Conservation (phyloP, 1,140 invertebrate genomes). For the Cardiocondyla obscurior region DNA sequence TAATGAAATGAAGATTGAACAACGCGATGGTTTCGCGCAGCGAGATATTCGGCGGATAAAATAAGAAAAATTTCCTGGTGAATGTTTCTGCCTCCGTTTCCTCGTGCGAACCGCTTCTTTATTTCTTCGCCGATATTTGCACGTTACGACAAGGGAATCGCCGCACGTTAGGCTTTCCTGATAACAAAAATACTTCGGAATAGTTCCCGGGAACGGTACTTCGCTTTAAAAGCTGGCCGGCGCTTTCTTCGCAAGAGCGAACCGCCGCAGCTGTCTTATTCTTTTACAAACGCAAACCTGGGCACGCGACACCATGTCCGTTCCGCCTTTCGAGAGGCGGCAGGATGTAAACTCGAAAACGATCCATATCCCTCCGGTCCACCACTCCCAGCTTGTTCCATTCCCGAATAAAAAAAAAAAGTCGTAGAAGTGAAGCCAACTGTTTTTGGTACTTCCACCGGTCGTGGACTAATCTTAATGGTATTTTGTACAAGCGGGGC, state of each 20-base stretch:
- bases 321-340: slow-evolving; percentile 40
- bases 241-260: slow-evolving; percentile 24
- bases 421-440: slow-evolving; percentile 33
- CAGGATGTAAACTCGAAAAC: slow-evolving; percentile 52
- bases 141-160: background rate
- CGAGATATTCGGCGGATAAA: background rate
- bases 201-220: background rate
- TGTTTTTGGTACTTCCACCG: background rate
- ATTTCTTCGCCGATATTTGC: background rate
- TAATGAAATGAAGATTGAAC: slow-evolving; percentile 24
- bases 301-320: slow-evolving; percentile 58
- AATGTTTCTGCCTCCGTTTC: background rate
- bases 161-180: background rate
- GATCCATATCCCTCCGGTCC: slow-evolving; percentile 1
- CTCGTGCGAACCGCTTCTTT: background rate
- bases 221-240: background rate
- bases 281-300: slow-evolving; percentile 37
- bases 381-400: background rate
- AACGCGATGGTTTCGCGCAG: background rate
- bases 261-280: slow-evolving; percentile 19
- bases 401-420: background rate
- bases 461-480: background rate
- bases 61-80: background rate
- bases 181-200: slow-evolving; percentile 4
- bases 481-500: slow-evolving; percentile 37